Conservation (phyloP, 2,797 vertebrate genomes). For the Rachycentron canadum region DNA sequence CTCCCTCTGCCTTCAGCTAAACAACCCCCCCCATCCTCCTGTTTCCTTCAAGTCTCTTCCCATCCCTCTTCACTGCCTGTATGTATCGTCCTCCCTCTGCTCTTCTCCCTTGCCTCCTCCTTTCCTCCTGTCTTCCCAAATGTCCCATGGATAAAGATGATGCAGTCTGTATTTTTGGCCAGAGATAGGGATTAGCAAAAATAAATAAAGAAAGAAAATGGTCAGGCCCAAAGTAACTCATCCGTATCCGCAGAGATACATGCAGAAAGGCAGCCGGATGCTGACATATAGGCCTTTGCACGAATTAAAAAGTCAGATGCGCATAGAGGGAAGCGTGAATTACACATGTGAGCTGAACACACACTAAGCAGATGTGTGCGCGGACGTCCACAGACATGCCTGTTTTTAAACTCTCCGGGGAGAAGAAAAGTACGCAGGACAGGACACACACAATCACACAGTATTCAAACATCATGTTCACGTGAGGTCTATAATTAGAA, state of each 20-base stretch:
- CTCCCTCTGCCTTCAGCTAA: constrained; percentile 29
- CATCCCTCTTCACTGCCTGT: constrained; percentile 21
- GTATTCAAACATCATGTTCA: constrained; percentile 45
- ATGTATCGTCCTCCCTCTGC: constrained; percentile 8
- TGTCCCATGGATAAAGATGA: constrained; percentile 57
- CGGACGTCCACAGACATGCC: constrained; percentile 8
- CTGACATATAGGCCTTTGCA: constrained; percentile 8
- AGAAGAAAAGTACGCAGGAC: constrained; percentile 21
- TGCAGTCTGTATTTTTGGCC: constrained; percentile 65
- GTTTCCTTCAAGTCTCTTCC: constrained; percentile 44
- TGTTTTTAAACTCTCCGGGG: constrained; percentile 15
- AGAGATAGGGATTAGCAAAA: constrained; percentile 46
- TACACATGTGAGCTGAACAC: background rate
- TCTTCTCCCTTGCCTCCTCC: constrained; percentile 2
- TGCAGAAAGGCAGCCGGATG: constrained; percentile 16
- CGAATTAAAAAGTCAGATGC: constrained; percentile 2
- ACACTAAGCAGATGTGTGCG: background rate
- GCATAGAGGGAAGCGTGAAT: background rate
- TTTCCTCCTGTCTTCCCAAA: constrained; percentile 43
- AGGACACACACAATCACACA: constrained; percentile 41
- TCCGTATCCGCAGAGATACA: constrained; percentile 28
- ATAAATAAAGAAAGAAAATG: constrained; percentile 44
- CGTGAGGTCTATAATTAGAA: constrained; percentile 68
- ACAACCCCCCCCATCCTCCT: constrained; percentile 41
- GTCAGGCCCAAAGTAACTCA: constrained; percentile 43